Evolutionary conservation across 1,140 invertebrate species (phyloP).

Genomic region (Varroa destructor): DNA sequence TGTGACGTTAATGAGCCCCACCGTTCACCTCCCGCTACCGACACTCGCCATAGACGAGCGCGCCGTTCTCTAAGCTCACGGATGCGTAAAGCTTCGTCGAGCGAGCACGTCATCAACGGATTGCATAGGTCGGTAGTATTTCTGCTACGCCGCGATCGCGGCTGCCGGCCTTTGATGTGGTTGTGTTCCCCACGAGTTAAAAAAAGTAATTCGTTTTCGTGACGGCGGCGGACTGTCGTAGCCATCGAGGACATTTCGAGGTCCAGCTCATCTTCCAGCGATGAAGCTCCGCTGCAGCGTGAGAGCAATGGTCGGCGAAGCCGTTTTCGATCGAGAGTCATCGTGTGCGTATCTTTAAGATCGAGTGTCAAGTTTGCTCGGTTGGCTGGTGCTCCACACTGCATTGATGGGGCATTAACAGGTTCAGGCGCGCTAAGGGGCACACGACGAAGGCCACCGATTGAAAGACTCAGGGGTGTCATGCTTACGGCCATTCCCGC

Average conservation of each 20-base stretch:
- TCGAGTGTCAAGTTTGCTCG: conserved; percentile 18
- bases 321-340: conserved; percentile 5
- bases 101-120: conserved; percentile 12
- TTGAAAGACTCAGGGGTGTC: conserved; percentile 17
- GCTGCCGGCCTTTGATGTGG: not conserved
- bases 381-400: not conserved
- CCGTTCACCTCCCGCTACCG: conserved; percentile 11
- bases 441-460: not conserved
- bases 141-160: not conserved
- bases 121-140: conserved; percentile 7
- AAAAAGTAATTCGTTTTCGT: not conserved
- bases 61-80: not conserved
- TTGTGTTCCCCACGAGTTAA: not conserved
- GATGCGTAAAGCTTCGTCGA: conserved; percentile 16
- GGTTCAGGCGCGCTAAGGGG: not conserved
- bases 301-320: not conserved
- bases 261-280: not conserved
- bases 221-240: not conserved
- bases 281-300: not conserved
- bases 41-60: not conserved
- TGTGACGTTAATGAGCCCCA: not conserved
- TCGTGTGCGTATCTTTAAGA: conserved; percentile 22
- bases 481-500: not conserved
- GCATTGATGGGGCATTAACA: not conserved
- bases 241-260: not conserved